Percentiles rank a stretch among this genome's conserved stretches.
Evolutionary conservation across 2,113 vertebrate species (phyloP).

Genomic region (Salvelinus fontinalis): DNA sequence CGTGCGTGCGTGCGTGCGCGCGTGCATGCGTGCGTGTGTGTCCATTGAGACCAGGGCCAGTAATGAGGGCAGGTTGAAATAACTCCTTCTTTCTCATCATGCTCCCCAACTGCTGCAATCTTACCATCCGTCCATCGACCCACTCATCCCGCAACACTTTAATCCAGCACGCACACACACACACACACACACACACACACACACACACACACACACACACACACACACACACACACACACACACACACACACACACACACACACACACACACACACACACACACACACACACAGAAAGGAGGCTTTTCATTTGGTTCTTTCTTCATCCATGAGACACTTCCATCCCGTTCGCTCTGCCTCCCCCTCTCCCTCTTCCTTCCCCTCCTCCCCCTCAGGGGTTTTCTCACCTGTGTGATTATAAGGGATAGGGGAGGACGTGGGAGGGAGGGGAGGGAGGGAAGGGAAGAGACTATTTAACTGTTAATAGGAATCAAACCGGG

Average conservation of each 20-base stretch:
- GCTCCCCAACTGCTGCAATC: too few species aligned
- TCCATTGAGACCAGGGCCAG: too few species aligned
- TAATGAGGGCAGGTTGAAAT: too few species aligned
- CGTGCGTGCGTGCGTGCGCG: too few species aligned
- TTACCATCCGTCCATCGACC: too few species aligned
- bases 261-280: not conserved
- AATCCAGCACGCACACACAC: not conserved
- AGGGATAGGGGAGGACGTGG: not conserved
- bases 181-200: not conserved
- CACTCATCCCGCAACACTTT: too few species aligned
- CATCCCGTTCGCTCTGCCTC: not conserved
- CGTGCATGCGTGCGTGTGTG: not conserved
- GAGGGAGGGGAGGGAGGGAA: not conserved
- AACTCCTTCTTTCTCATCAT: too few species aligned
- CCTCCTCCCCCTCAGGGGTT: not conserved
- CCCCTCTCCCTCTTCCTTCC: not conserved
- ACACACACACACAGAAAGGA: not conserved
- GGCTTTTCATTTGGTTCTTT: constrained; percentile 4
- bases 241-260: not conserved
- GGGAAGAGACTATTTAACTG: not conserved
- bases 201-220: not conserved
- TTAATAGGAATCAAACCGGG: not conserved
- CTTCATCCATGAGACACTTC: not conserved
- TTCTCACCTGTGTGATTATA: not conserved
- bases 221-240: not conserved